Base-by-base conservation (phyloP, 2,888 invertebrate species). In the Agriotes lineatus region DNA sequence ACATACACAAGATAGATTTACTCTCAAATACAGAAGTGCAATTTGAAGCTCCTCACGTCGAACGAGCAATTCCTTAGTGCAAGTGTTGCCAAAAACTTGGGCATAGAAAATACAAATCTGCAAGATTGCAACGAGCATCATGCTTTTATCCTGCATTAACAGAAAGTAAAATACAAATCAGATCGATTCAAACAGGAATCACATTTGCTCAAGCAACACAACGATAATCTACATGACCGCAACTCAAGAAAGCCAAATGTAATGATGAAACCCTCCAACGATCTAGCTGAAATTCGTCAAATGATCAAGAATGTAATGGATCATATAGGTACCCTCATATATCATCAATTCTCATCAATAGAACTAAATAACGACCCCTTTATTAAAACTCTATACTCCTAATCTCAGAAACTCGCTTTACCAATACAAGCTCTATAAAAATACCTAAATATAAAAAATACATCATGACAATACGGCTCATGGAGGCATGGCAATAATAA, bases 401-500 rank as follows among this genome's bases (percentile, higher is more conserved):
- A 18, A 10, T 60, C 10, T 60, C 45, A 16, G 60, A 60, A 44
- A 14, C 44, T 44, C 44, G 16, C 44, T 44, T 44, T 44, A 44
- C 44, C 44, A 44, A 14, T 10, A 44, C 6, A 60, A 60, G 48
- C 25, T 33, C 45, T n/a, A 48, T 60, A 44, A 48, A 4, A 44
- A 58, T 57, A 39, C 57, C n/a, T 14, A 39, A 57, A 10, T 57
- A 57, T 22, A 57, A 37, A n/a, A 22, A 39, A 39, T 57, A 42
- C 57, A 57, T 14, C 71, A 69, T 20, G 56, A 50, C 18, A 57
- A 59, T 25, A 71, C 35, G 48, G 72, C 70, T 54, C 69, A 69
- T 33, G 59, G 44, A 44, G 44, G 44, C n/a, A n/a, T n/a, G 16
- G 3, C 44, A 44, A 18, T 18, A 44, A 44, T 44, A 12, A 44